These are phyloP conservation scores for Macrotus californicus DNA, from an alignment of 2,113 vertebrate species.

Conservation along the genomic window DNA sequence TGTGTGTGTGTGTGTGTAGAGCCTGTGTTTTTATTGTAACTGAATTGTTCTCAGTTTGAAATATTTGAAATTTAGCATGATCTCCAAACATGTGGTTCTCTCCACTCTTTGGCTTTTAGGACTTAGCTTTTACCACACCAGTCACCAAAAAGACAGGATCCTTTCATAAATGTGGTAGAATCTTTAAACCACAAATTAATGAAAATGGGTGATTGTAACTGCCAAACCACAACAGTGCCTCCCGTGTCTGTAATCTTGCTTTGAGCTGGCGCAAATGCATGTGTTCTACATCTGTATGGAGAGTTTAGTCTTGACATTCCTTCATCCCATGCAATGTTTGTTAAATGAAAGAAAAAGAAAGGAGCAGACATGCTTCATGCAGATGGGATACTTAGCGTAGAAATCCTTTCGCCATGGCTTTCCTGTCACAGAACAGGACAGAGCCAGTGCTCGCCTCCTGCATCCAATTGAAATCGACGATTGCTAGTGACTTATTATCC, in stretches of 20 bases:
- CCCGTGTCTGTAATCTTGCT: constrained; percentile 67
- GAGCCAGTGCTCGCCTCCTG: constrained; percentile 24
- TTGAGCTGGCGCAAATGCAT: constrained; percentile 74
- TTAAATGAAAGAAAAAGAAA: constrained; percentile 74
- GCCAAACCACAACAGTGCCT: constrained; percentile 74
- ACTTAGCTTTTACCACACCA: constrained; percentile 26
- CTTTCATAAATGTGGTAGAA: not conserved
- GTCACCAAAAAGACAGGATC: not conserved
- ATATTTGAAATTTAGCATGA: not conserved
- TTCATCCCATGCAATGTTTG: constrained; percentile 74
- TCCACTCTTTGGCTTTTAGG: not conserved
- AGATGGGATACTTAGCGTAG: constrained; percentile 73
- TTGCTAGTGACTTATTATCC: constrained; percentile 59
- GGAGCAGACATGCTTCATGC: constrained; percentile 66
- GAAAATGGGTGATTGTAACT: constrained; percentile 58
- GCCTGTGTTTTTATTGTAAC: not conserved
- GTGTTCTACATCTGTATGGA: constrained; percentile 78
- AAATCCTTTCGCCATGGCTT: constrained; percentile 58
- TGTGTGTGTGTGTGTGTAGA: too few relatives aligned
- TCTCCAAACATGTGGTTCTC: not conserved
- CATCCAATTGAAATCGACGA: constrained; percentile 66
- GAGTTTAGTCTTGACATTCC: constrained; percentile 74
- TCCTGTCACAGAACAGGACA: not conserved
- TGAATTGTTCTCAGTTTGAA: not conserved
- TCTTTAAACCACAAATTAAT: constrained; percentile 65